Evolutionary conservation across 2,113 vertebrate species (phyloP).

Genomic region (Emydura subglobosa): DNA sequence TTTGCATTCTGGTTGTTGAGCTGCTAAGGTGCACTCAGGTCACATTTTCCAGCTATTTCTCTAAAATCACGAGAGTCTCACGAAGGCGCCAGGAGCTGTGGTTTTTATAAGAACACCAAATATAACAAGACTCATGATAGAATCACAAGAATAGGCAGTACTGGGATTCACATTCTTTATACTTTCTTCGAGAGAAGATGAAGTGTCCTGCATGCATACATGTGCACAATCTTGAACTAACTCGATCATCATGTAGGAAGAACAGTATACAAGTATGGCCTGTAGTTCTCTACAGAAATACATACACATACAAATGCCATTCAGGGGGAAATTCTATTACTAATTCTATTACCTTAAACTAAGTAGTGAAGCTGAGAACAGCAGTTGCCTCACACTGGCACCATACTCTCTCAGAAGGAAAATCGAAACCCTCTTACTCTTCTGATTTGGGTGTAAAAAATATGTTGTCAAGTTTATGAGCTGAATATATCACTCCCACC

Average conservation of each 20-base stretch:
- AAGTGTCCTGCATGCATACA: no score
- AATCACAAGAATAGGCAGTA: not conserved
- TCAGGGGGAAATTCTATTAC: not conserved
- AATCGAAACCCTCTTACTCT: constrained; percentile 5
- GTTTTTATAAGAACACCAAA: not conserved
- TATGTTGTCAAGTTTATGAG: not conserved
- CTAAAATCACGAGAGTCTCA: not conserved
- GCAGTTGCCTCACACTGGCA: not conserved
- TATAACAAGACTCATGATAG: not conserved
- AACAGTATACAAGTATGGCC: not conserved
- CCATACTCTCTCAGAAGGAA: not conserved
- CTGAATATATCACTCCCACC: not conserved
- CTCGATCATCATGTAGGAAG: not conserved
- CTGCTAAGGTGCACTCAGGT: not conserved
- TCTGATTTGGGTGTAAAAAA: constrained; percentile 4
- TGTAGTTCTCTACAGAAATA: not conserved
- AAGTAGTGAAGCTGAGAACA: not conserved
- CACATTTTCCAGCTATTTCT: not conserved
- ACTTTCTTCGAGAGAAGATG: no score
- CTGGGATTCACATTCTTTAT: no score
- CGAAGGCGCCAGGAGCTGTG: not conserved
- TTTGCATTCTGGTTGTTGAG: not conserved
- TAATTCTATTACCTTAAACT: not conserved
- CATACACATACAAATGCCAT: not conserved
- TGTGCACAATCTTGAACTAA: no score